A percentile compares a stretch with the other conserved stretches of the same genome.
Evolutionary conservation across 1,140 invertebrate species (phyloP).

Genomic region (Temnothorax longispinosus): DNA sequence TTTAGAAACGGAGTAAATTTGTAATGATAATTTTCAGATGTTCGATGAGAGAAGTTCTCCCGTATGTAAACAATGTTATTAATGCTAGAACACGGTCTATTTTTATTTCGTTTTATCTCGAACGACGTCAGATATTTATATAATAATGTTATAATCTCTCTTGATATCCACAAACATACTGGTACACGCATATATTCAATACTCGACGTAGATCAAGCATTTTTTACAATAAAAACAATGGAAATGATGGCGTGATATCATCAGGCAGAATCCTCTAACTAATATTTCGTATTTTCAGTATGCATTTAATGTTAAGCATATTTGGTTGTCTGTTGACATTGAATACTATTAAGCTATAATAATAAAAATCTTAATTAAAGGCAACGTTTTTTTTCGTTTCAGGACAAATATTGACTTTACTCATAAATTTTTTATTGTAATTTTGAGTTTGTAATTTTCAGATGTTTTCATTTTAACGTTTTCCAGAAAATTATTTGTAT

Average conservation of each 20-base stretch:
- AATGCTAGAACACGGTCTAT: background rate
- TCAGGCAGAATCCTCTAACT: background rate
- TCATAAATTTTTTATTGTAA: background rate
- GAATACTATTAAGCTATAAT: background rate
- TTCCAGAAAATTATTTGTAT: background rate
- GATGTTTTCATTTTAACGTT: background rate
- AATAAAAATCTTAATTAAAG: background rate
- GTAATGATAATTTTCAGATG: background rate
- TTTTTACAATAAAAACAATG: background rate
- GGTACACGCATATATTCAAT: background rate
- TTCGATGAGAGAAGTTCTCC: no score
- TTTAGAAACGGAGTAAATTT: background rate
- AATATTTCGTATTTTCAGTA: background rate
- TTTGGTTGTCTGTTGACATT: background rate
- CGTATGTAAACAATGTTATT: background rate
- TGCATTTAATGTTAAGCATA: background rate
- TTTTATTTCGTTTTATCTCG: constrained; percentile 24
- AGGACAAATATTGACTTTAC: background rate
- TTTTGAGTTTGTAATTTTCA: background rate
- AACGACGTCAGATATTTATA: constrained; percentile 10
- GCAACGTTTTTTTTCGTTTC: background rate
- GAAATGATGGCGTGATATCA: background rate
- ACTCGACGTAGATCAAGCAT: background rate
- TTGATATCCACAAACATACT: background rate
- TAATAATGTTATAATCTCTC: constrained; percentile 16